These are phyloP conservation scores for Psylliodes chrysocephalus DNA, from an alignment of 2,888 invertebrate genomes.

Conservation along the genomic window DNA sequence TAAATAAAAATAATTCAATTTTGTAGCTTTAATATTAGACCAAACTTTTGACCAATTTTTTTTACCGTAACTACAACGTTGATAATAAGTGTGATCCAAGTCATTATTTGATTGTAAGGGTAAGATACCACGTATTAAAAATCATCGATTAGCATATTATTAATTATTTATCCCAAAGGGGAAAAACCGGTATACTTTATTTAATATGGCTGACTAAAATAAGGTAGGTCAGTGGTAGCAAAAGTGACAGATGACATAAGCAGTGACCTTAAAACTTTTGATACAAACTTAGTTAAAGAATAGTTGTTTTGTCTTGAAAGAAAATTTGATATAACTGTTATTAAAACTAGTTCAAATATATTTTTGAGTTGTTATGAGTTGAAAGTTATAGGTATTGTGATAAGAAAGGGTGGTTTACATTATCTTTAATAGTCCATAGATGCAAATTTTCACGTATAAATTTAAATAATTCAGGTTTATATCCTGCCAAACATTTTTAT, in stretches of 20 bases:
- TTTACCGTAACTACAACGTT: neutral
- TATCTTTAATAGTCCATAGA: too few relatives aligned
- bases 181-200: neutral
- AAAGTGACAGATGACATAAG: constrained; percentile 1
- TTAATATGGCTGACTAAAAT: neutral
- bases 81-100: neutral
- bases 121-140: neutral
- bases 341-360: too few relatives aligned
- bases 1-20: neutral
- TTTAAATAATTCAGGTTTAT: too few relatives aligned
- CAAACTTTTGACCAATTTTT: neutral
- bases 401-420: too few relatives aligned
- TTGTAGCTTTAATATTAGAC: constrained; percentile 2
- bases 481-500: too few relatives aligned
- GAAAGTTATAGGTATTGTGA: too few relatives aligned
- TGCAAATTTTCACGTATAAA: too few relatives aligned
- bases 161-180: neutral
- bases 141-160: neutral
- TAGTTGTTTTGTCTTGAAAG: too few relatives aligned
- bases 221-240: constrained; percentile 5
- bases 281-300: neutral
- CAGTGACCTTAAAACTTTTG: neutral
- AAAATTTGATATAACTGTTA: too few relatives aligned
- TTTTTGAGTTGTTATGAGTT: too few relatives aligned
- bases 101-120: neutral